Percentiles rank a stretch among this genome's conserved stretches.
These are phyloP conservation scores for Tigriopus japonicus DNA, from an alignment of 1,140 invertebrate species.

Conservation along the genomic window DNA sequence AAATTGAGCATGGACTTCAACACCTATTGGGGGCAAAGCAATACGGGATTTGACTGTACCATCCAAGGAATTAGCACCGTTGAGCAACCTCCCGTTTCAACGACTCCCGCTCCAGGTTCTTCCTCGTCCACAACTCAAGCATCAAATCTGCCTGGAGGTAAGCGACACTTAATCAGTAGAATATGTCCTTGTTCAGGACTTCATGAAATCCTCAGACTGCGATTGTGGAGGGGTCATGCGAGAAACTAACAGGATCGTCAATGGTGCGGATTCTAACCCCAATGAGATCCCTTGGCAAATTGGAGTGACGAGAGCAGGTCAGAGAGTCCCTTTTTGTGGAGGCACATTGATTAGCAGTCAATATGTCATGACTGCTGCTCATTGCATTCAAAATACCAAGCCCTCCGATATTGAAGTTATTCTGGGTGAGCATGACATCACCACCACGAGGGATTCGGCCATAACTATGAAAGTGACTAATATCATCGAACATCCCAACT, in stretches of 20 bases:
- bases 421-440: slow-evolving; percentile 25
- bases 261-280: neutral
- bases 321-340: neutral
- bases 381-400: neutral
- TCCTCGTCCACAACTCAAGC: too few relatives aligned
- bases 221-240: neutral
- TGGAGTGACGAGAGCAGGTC: neutral
- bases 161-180: too few relatives aligned
- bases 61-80: too few relatives aligned
- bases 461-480: neutral
- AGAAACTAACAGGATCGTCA: neutral
- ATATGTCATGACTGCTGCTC: neutral
- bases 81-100: too few relatives aligned
- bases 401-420: slow-evolving; percentile 17
- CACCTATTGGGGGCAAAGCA: too few relatives aligned
- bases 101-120: too few relatives aligned
- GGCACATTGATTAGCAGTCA: neutral
- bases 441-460: neutral
- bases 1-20: too few relatives aligned
- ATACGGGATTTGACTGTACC: too few relatives aligned
- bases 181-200: too few relatives aligned
- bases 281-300: neutral
- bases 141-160: too few relatives aligned
- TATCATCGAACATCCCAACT: neutral
- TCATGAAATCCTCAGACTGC: too few relatives aligned